Conservation (phyloP, 2,113 vertebrate genomes). For the Pelobates fuscus region DNA sequence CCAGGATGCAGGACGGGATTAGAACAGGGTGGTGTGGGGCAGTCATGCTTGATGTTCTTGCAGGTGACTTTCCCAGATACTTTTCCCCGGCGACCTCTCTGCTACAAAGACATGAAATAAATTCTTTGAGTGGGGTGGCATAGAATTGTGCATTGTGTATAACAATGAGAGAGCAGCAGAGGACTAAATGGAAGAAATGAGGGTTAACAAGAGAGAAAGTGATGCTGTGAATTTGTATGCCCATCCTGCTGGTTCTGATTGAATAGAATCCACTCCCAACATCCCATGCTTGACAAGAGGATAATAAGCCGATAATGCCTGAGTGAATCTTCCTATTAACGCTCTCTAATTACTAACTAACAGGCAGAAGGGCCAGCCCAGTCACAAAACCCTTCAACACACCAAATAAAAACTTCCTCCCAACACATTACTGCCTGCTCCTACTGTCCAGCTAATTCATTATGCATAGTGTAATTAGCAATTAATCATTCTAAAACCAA, state of each 20-base stretch:
- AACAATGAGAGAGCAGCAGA: neutral
- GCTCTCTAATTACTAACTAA: conserved; percentile 22
- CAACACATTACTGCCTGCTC: conserved; percentile 15
- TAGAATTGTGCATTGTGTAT: neutral
- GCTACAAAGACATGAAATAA: conserved; percentile 57
- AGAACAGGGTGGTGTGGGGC: conserved; percentile 75
- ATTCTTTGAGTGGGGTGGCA: neutral
- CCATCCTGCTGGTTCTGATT: neutral
- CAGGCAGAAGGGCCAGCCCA: neutral
- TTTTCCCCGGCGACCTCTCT: conserved; percentile 73
- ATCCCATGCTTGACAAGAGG: neutral
- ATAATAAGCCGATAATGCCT: conserved; percentile 8
- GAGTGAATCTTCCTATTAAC: conserved; percentile 28
- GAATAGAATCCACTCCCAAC: neutral
- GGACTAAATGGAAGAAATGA: neutral
- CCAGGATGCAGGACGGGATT: conserved; percentile 81
- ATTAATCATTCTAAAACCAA: conserved; percentile 21
- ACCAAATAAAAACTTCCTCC: conserved; percentile 33
- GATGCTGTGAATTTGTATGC: conserved; percentile 1
- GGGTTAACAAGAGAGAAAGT: neutral
- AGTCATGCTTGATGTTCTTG: conserved; percentile 91
- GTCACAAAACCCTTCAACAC: conserved; percentile 5
- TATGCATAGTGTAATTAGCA: conserved; percentile 33
- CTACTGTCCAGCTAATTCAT: conserved; percentile 26
- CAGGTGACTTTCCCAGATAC: conserved; percentile 77